Base-by-base conservation (phyloP, 2,888 invertebrate species). In the Callimorpha dominula region DNA sequence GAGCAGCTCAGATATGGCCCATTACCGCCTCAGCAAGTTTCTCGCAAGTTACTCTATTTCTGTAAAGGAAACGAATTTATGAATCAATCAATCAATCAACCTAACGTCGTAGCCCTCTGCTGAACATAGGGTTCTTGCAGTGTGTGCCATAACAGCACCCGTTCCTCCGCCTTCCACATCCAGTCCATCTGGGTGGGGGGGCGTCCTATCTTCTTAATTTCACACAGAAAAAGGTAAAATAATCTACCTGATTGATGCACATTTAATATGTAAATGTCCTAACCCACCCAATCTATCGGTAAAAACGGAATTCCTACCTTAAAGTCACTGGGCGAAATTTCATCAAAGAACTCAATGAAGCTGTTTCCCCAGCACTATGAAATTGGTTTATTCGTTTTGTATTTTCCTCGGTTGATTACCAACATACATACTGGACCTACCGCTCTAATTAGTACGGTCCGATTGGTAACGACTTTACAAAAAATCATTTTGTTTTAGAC, bases 381-480 rank as follows among this genome's bases (percentile, higher is more conserved):
- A 31, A 17, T 66, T 31, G 40, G 50, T 31, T 65, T 65, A 46
- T 65, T 65, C 65, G 40, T 66, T 52, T 52, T 66, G 52, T 66
- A 52, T 17, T 17, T 52, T 52, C 66, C 8, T 43, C 65, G 49
- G 49, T 65, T 65, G 69, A 74, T 77, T 72, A 72, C 72, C 46
- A 49, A 70, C 54, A 46, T 71, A 73, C 72, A 71, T 66, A 75
- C 73, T 78, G 73, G 66, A 62, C 62, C n/a, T 17, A 9, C n/a
- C 15, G n/a, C 52, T 73, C 62, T 81, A 71, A 73, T 81, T 81
- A 68, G 68, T 54, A n/a, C 42, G 50, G 65, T 49, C 31, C 70
- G 40, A 71, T 71, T 74, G 69, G 46, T 54, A 20, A 63, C 46
- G 64, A 43, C 62, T 69, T 40, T 20, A 66, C 66, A 72, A 64